Percentiles rank a stretch among this genome's conserved stretches.
Evolutionary conservation across 2,888 invertebrate genomes (phyloP).

Genomic region (Troides helena): DNA sequence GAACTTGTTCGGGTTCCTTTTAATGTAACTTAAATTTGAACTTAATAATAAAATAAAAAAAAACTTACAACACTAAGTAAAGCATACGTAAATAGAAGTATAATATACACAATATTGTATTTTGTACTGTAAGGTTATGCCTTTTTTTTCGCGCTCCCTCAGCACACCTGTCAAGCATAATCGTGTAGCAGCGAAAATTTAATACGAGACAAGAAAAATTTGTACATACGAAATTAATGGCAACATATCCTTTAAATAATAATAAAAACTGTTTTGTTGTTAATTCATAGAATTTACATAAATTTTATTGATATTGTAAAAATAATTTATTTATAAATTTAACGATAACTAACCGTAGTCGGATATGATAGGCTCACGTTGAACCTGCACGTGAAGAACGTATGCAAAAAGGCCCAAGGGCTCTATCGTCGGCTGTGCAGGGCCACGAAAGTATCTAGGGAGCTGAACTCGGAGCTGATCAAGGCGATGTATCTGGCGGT

Average conservation of each 20-base stretch:
- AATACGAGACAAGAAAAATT: slow-evolving; percentile 25
- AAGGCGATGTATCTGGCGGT: too few species aligned
- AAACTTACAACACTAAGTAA: slow-evolving; percentile 67
- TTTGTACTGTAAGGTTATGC: slow-evolving; percentile 76
- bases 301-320: not conserved
- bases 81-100: slow-evolving; percentile 72
- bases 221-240: slow-evolving; percentile 31
- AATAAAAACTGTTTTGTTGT: not conserved
- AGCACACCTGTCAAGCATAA: slow-evolving; percentile 30
- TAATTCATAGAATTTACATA: too few species aligned
- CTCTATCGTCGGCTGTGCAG: too few species aligned
- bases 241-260: slow-evolving; percentile 21
- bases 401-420: too few species aligned
- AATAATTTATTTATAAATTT: not conserved
- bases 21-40: slow-evolving; percentile 48
- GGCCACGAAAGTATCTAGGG: too few species aligned
- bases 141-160: slow-evolving; percentile 28
- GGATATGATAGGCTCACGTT: too few species aligned
- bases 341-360: too few species aligned
- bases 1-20: slow-evolving; percentile 49
- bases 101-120: slow-evolving; percentile 71
- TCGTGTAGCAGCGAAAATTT: slow-evolving; percentile 21
- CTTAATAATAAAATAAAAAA: slow-evolving; percentile 42
- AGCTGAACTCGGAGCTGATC: too few species aligned
- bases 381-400: too few species aligned